These are phyloP conservation scores for Patella vulgata DNA, from an alignment of 1,140 invertebrate genomes.

Conservation along the genomic window DNA sequence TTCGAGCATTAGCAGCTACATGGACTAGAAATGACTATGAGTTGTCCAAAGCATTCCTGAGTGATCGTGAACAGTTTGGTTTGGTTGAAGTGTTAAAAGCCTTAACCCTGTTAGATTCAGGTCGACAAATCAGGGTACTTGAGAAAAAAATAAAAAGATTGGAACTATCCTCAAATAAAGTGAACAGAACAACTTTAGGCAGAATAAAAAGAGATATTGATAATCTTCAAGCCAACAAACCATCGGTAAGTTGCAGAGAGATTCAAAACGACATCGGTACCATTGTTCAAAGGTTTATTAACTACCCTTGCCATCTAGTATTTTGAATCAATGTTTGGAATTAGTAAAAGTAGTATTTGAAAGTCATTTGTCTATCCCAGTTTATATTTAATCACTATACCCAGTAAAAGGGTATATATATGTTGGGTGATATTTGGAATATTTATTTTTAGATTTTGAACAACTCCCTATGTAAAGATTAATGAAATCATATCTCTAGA, in stretches of 20 bases:
- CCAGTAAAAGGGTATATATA: too few species aligned
- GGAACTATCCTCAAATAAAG: conserved; percentile 49
- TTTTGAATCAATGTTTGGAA: too few species aligned
- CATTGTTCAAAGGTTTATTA: too few species aligned
- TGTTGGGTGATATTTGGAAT: too few species aligned
- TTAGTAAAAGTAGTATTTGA: too few species aligned
- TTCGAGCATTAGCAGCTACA: conserved; percentile 57
- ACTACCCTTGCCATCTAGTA: too few species aligned
- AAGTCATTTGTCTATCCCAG: too few species aligned
- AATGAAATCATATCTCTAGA: too few species aligned
- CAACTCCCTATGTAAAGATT: too few species aligned
- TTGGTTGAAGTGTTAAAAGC: conserved; percentile 62
- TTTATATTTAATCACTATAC: too few species aligned
- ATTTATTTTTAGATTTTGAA: too few species aligned
- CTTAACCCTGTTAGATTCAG: conserved; percentile 56
- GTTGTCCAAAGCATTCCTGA: conserved; percentile 50
- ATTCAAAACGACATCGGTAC: too few species aligned
- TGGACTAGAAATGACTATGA: conserved; percentile 60
- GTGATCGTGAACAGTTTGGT: conserved; percentile 52
- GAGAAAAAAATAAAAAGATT: conserved; percentile 60
- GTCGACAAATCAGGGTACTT: conserved; percentile 46
- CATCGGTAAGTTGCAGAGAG: conserved; percentile 40
- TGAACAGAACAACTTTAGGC: conserved; percentile 49
- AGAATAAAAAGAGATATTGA: conserved; percentile 61
- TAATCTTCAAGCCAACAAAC: conserved; percentile 55